A percentile compares a stretch with the other conserved stretches of the same genome.
phyloP scores from a whole-genome alignment of 2,113 vertebrate species.

The Oncorhynchus keta region DNA sequence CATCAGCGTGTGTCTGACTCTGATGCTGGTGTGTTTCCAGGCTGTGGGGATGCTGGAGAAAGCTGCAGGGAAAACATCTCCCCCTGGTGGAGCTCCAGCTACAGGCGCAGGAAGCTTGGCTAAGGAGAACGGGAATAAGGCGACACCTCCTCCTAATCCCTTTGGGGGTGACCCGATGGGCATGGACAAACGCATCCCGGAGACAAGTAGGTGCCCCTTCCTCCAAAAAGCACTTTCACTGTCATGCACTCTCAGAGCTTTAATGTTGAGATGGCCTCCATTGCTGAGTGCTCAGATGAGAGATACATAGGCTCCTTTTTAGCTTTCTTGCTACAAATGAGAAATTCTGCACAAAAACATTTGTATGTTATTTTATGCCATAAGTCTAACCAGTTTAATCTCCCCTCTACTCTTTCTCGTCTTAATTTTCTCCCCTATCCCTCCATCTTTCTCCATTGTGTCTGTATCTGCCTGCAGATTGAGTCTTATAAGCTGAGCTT shows the following conservation, averaged over 20 bases:
- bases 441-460: conserved; percentile 55
- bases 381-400: not conserved
- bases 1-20: conserved; percentile 20
- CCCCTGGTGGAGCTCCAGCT: conserved; percentile 68
- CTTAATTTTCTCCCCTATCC: not conserved
- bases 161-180: conserved; percentile 77
- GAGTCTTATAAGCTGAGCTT: conserved; percentile 81
- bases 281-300: not conserved
- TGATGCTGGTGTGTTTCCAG: conserved; percentile 68
- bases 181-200: conserved; percentile 86
- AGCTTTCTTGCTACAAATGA: not conserved
- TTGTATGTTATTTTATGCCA: not conserved
- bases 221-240: not conserved
- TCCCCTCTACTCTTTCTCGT: not conserved
- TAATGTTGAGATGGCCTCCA: too few species aligned
- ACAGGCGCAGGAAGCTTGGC: conserved; percentile 64
- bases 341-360: not conserved
- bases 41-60: conserved; percentile 75
- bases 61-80: conserved; percentile 70
- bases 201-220: conserved; percentile 83
- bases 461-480: conserved; percentile 76
- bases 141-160: conserved; percentile 49
- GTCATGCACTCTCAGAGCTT: too few species aligned
- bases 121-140: conserved; percentile 81
- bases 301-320: not conserved